Evolutionary conservation across 1,140 invertebrate species (phyloP).

Genomic region (Olivierus martensii): DNA sequence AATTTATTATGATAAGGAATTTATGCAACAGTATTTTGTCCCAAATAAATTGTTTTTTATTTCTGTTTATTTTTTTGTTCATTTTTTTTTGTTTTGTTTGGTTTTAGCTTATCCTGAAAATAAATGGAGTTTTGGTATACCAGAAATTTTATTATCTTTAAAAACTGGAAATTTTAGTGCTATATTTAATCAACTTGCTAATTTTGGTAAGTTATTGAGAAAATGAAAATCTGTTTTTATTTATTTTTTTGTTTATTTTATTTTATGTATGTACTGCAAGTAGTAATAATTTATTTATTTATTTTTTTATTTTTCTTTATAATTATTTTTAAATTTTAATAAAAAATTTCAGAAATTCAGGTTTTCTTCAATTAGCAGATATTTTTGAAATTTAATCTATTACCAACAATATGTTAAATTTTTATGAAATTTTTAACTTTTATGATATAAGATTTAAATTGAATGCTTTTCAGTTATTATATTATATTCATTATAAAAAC

Average conservation of each 20-base stretch:
- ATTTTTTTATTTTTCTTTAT: too few species aligned
- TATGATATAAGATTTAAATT: too few species aligned
- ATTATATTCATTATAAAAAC: too few species aligned
- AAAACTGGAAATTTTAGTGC: conserved; percentile 37
- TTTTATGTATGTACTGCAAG: background rate
- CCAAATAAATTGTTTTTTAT: background rate
- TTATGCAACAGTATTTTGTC: background rate
- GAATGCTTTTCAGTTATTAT: too few species aligned
- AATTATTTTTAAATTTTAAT: too few species aligned
- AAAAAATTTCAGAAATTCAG: too few species aligned
- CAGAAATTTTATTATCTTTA: conserved; percentile 26
- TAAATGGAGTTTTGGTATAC: conserved; percentile 26
- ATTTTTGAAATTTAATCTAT: too few species aligned
- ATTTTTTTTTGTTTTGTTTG: background rate
- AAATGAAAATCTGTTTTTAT: background rate
- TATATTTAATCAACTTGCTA: conserved; percentile 37
- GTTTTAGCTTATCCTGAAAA: conserved; percentile 10
- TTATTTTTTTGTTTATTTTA: background rate
- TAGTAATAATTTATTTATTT: too few species aligned
- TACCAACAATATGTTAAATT: too few species aligned
- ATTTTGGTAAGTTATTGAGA: conserved; percentile 34
- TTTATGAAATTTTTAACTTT: too few species aligned
- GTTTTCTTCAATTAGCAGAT: too few species aligned
- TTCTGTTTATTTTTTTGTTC: background rate
- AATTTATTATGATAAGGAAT: too few species aligned